These are phyloP conservation scores for Plagiodera versicolora DNA, from an alignment of 2,888 invertebrate species.

Conservation along the genomic window DNA sequence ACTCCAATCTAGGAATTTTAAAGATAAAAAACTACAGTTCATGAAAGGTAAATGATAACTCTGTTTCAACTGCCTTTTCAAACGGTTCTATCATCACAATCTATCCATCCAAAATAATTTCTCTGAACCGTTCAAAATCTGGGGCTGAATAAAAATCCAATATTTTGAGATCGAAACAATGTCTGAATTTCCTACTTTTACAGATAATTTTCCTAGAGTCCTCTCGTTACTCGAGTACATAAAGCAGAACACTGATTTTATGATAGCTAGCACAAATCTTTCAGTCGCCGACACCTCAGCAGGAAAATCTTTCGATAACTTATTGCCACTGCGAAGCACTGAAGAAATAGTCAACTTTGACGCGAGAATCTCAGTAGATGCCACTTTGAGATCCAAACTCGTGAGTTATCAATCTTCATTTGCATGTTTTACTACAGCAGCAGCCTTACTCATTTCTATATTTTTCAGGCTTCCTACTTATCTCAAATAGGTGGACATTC, in stretches of 20 bases:
- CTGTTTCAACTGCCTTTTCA: too few species aligned
- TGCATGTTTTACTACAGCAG: too few species aligned
- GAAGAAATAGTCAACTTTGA: slow-evolving; percentile 7
- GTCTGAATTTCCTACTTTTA: background rate
- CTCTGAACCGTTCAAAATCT: background rate
- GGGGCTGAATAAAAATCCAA: too few species aligned
- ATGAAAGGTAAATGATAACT: background rate
- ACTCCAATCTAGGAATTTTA: background rate
- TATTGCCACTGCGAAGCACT: background rate
- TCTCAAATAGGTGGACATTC: slow-evolving; percentile 4
- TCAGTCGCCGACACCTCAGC: background rate
- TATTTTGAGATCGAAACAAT: too few species aligned
- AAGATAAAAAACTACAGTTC: background rate
- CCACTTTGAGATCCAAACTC: background rate
- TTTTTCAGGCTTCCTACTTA: background rate
- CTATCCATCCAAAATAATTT: too few species aligned
- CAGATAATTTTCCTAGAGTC: background rate
- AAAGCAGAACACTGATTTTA: background rate
- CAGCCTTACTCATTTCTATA: background rate
- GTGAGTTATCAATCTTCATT: slow-evolving; percentile 2
- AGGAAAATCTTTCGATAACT: background rate
- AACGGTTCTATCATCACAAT: too few species aligned
- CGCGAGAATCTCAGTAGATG: background rate
- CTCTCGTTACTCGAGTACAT: background rate
- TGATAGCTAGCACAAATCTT: background rate